Evolutionary conservation across 92 coral and sea anemone genomes (phyloP).

Genomic region (Virgularia gustaviana): DNA sequence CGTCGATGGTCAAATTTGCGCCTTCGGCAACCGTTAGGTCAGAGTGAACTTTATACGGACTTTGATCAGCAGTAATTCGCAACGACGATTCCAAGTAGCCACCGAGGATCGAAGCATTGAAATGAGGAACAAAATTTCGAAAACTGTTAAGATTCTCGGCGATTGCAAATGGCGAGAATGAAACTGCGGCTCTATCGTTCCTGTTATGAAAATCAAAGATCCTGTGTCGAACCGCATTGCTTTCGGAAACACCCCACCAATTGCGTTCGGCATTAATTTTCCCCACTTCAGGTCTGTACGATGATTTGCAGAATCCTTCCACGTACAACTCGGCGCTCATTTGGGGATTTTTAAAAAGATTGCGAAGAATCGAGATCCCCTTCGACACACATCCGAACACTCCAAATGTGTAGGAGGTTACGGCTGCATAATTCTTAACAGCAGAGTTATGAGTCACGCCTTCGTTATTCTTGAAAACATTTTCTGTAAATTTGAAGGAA

Average conservation of each 20-base stretch:
- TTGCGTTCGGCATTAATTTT: constrained; percentile 40
- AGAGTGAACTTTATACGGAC: constrained; percentile 55
- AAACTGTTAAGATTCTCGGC: neutral
- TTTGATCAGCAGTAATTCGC: constrained; percentile 35
- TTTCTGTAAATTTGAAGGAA: constrained; percentile 17
- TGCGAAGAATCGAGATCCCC: constrained; percentile 22
- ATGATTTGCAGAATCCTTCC: constrained; percentile 17
- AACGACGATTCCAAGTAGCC: constrained; percentile 53
- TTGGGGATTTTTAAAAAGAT: constrained; percentile 44
- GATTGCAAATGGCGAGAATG: constrained; percentile 39
- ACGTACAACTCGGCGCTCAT: constrained; percentile 50
- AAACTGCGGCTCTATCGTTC: constrained; percentile 47
- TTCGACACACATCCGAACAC: constrained; percentile 43
- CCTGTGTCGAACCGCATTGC: constrained; percentile 15
- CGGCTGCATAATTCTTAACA: neutral
- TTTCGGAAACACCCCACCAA: constrained; percentile 63
- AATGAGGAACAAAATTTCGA: neutral
- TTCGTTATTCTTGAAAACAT: constrained; percentile 43
- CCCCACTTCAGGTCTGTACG: neutral
- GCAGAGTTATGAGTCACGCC: neutral
- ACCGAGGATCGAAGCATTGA: neutral
- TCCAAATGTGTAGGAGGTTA: neutral
- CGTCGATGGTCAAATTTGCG: constrained; percentile 56
- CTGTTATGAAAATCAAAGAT: constrained; percentile 56
- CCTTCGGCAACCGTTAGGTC: constrained; percentile 54